These are phyloP conservation scores for Anodontia alba DNA, from an alignment of 2,888 invertebrate species.

Conservation along the genomic window DNA sequence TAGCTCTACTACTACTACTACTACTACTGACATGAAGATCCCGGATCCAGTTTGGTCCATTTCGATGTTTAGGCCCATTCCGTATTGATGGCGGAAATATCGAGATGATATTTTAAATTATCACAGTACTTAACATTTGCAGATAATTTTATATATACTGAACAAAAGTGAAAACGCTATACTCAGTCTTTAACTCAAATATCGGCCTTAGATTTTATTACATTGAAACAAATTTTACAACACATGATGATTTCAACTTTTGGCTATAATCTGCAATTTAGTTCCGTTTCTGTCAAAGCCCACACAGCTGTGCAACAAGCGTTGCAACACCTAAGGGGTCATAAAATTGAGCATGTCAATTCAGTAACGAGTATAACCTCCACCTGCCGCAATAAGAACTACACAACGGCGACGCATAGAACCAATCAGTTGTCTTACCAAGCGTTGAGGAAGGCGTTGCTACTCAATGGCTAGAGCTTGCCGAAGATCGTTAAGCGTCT, in stretches of 20 bases:
- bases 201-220: too few species aligned
- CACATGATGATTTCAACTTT: background rate
- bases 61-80: too few species aligned
- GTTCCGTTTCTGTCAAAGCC: background rate
- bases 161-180: too few species aligned
- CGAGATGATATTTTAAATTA: too few species aligned
- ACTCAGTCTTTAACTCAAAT: too few species aligned
- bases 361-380: constrained; percentile 26
- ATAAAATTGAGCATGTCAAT: background rate
- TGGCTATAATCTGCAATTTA: background rate
- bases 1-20: too few species aligned
- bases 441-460: constrained; percentile 27
- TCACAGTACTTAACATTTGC: too few species aligned
- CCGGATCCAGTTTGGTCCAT: too few species aligned
- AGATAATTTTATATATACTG: too few species aligned
- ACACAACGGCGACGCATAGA: constrained; percentile 40
- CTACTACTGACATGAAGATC: too few species aligned
- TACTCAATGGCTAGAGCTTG: constrained; percentile 34
- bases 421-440: constrained; percentile 14
- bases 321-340: background rate
- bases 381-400: constrained; percentile 27
- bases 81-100: too few species aligned
- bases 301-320: background rate
- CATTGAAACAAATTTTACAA: background rate
- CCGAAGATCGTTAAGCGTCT: constrained; percentile 26